Base-by-base conservation (phyloP, 2,113 vertebrate genomes). In the Nothocercus julius region DNA sequence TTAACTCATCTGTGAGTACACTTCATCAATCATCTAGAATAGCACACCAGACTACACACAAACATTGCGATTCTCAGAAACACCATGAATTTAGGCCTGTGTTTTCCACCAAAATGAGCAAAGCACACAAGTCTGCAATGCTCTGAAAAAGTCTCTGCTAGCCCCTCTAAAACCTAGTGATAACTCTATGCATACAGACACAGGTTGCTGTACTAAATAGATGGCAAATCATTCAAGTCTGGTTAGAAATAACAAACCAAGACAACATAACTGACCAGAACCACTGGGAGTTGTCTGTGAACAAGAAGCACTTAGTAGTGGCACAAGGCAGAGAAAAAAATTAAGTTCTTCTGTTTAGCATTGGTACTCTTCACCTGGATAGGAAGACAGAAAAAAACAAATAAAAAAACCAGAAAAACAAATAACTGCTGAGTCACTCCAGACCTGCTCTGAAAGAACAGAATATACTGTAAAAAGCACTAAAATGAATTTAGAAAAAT, bases 401-500 rank as follows among this genome's bases (percentile, higher is more conserved):
- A 96, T 95, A 17, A 93, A 92, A 97, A 97, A 96, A 96, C 97
- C 95, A 95, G 97, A 97, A 98, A 98, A 98, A 97, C 96, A 98
- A 97, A 98, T 97, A 97, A 95, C 72, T 9, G 93, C 91, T 89
- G 59, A 98, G 95, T 93, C 97, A 96, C 97, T 97, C 97, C 1
- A 95, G 97, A 97, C 96, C 96, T 94, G 97, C 97, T 97, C 87
- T 51, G 96, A 98, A 98, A 98, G 97, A 98, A 97, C 97, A 98
- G 97, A 98, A 98, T 98, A 97, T 96, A 95, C 97, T 98, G 98
- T 98, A 98, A 98, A 97, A 98, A 98, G 98, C 97, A 97, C 96
- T 98, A 98, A 98, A 98, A 96, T 97, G 98, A 97, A 98, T 98
- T 44, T 44, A 44, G 10, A 98, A 98, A 98, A 98, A 98, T 96